A percentile compares a stretch with the other conserved stretches of the same genome.
Conservation (phyloP, 2,797 vertebrate genomes). For the Anguilla pacifica region DNA sequence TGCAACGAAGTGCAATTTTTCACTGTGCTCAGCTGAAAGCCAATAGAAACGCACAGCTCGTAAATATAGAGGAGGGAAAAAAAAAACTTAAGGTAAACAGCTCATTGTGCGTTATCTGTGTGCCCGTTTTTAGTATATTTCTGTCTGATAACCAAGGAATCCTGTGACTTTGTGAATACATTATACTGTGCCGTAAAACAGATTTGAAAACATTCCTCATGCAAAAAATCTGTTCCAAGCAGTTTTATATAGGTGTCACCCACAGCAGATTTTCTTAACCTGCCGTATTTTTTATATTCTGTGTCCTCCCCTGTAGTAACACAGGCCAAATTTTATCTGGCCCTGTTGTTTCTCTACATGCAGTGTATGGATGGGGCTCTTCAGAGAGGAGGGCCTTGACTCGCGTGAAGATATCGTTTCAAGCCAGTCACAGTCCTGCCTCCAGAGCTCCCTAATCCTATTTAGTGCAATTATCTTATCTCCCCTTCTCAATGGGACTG, state of each 20-base stretch:
- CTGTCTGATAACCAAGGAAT: constrained; percentile 49
- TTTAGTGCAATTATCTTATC: constrained; percentile 74
- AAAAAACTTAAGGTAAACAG: constrained; percentile 54
- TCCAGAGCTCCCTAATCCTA: constrained; percentile 67
- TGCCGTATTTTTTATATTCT: constrained; percentile 29
- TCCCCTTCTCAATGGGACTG: constrained; percentile 63
- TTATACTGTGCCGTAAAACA: constrained; percentile 9
- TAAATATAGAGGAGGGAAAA: constrained; percentile 32
- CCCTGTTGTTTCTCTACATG: constrained; percentile 54
- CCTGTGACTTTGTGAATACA: neutral
- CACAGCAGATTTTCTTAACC: neutral
- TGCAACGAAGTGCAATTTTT: constrained; percentile 63
- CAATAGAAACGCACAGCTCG: constrained; percentile 48
- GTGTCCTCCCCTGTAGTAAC: constrained; percentile 35
- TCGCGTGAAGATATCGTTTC: constrained; percentile 49
- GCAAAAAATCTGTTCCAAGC: constrained; percentile 26
- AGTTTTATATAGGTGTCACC: neutral
- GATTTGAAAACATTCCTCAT: constrained; percentile 20
- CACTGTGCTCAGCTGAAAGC: constrained; percentile 47
- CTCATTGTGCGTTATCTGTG: constrained; percentile 52
- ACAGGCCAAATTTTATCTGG: constrained; percentile 52
- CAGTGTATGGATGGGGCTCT: constrained; percentile 39
- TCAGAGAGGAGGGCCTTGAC: constrained; percentile 45
- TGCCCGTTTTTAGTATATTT: constrained; percentile 45
- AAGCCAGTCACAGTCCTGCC: constrained; percentile 57